Conservation (phyloP, 2,113 vertebrate genomes). For the Enhydra lutris region DNA sequence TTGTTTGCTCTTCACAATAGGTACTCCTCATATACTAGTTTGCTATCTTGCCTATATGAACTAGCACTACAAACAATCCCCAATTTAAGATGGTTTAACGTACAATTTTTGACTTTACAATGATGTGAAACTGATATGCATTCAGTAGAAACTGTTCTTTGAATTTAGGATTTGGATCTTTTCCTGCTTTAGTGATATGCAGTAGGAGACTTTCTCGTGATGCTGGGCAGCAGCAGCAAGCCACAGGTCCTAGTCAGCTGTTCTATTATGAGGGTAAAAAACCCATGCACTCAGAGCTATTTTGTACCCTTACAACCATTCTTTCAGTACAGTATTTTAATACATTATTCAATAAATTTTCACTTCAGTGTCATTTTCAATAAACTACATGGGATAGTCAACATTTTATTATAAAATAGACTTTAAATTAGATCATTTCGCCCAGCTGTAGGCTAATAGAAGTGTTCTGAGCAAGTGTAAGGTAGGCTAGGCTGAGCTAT, state of each 20-base stretch:
- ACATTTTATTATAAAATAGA: not conserved
- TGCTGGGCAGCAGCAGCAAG: not conserved
- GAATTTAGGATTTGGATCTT: not conserved
- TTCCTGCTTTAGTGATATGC: not conserved
- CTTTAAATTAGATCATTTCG: not conserved
- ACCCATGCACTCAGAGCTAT: not conserved
- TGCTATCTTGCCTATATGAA: not conserved
- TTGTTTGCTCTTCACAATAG: not conserved
- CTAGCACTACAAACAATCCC: not conserved
- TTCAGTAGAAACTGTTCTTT: not conserved
- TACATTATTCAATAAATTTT: not conserved
- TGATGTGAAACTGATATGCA: not conserved
- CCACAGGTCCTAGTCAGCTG: not conserved
- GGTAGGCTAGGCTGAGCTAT: not conserved
- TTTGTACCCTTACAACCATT: not conserved
- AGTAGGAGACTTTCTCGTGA: not conserved
- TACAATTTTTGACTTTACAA: not conserved
- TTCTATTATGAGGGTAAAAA: not conserved
- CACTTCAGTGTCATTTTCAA: not conserved
- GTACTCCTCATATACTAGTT: not conserved
- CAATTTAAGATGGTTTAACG: not conserved
- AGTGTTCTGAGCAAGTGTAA: not conserved
- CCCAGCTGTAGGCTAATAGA: not conserved
- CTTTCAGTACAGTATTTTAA: not conserved
- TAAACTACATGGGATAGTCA: not conserved